Evolutionary conservation across 2,888 invertebrate genomes (phyloP).

Genomic region (Trilocha varians): DNA sequence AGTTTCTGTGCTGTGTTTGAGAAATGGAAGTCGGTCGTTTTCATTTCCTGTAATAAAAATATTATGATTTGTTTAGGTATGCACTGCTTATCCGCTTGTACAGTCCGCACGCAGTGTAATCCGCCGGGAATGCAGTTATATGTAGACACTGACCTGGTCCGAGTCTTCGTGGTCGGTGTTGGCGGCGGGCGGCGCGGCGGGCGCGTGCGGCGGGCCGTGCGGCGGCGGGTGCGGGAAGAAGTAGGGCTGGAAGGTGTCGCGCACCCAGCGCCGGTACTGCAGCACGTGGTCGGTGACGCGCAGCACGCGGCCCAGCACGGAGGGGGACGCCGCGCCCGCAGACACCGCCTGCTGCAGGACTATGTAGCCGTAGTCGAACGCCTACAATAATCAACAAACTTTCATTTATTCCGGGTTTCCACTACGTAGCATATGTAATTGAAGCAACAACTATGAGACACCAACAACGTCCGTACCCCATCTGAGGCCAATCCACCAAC

Average conservation of each 20-base stretch:
- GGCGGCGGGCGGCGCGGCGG: constrained; percentile 10
- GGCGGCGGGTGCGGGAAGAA: constrained; percentile 47
- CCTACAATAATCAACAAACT: no score
- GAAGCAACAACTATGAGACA: no score
- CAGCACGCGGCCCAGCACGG: constrained; percentile 90
- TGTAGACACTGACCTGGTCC: constrained; percentile 20
- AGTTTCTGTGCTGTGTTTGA: no score
- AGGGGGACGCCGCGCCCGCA: constrained; percentile 63
- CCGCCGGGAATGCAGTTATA: no score
- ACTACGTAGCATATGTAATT: no score
- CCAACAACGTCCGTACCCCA: no score
- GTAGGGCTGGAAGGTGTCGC: constrained; percentile 57
- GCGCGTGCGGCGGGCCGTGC: constrained; percentile 9
- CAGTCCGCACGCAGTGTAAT: constrained; percentile 22
- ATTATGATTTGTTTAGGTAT: no score
- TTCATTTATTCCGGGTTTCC: no score
- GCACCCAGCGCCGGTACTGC: constrained; percentile 72
- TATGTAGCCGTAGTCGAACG: constrained; percentile 97
- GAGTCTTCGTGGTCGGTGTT: constrained; percentile 14
- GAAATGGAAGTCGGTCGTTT: no score
- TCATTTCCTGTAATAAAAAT: no score
- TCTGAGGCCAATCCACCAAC: no score
- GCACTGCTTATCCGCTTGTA: no score
- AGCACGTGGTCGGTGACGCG: constrained; percentile 94
- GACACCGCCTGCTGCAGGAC: constrained; percentile 84